Percentiles rank a stretch among this genome's conserved stretches.
These are phyloP conservation scores for Rhimphoctona megacephalus DNA, from an alignment of 2,888 invertebrate species.

Conservation along the genomic window DNA sequence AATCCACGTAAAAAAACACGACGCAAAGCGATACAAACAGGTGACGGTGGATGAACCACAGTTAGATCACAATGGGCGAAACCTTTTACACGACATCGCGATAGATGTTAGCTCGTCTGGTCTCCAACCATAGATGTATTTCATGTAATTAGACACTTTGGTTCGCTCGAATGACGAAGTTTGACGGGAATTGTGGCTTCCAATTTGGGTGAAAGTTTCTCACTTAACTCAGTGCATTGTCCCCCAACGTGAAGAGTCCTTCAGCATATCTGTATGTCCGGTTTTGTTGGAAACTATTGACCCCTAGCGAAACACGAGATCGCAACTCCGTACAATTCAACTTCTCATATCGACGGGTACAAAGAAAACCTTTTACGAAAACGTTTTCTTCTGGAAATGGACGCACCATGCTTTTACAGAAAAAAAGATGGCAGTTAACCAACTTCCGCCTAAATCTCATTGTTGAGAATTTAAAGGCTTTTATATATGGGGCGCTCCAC, in stretches of 20 bases:
- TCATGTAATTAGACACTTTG: conserved; percentile 32
- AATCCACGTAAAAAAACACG: background rate
- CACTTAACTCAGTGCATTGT: conserved; percentile 61
- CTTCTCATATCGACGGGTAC: conserved; percentile 17
- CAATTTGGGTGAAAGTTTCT: conserved; percentile 66
- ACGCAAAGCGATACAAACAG: conserved; percentile 16
- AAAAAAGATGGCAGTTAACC: background rate
- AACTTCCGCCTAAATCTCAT: background rate
- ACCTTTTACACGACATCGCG: conserved; percentile 61
- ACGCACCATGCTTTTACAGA: background rate
- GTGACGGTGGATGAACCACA: background rate
- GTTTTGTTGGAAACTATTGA: conserved; percentile 28
- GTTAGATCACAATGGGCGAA: conserved; percentile 56
- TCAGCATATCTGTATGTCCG: conserved; percentile 3
- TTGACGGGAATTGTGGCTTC: conserved; percentile 66
- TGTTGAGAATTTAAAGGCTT: background rate
- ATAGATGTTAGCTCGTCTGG: conserved; percentile 50
- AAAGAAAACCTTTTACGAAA: conserved; percentile 5
- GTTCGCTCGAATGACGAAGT: conserved; percentile 56
- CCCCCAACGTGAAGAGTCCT: conserved; percentile 11
- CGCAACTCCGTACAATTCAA: conserved; percentile 36
- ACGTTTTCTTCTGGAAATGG: background rate
- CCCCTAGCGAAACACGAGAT: conserved; percentile 38
- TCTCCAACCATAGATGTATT: conserved; percentile 8
- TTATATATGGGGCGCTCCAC: background rate